Conservation (phyloP, 2,888 invertebrate genomes). For the Epinotia demarniana region DNA sequence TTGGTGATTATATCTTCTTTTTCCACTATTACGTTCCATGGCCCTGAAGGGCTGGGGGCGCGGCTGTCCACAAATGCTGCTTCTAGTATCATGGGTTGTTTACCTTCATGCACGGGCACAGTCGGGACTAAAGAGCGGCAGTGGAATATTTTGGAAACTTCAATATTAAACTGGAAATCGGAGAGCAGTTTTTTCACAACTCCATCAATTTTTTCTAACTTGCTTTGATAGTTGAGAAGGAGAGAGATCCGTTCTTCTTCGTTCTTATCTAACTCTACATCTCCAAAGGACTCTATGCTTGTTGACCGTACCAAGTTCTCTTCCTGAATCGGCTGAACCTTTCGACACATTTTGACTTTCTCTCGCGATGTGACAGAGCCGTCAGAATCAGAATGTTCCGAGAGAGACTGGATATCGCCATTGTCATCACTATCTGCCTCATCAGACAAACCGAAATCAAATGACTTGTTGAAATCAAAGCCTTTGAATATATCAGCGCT, state of each 20-base stretch:
- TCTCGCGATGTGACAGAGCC: slow-evolving; percentile 58
- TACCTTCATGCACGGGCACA: slow-evolving; percentile 56
- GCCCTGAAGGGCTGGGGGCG: slow-evolving; percentile 60
- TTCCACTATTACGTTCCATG: slow-evolving; percentile 73
- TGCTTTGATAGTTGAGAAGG: slow-evolving; percentile 67
- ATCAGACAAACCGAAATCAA: slow-evolving; percentile 66
- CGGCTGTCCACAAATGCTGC: slow-evolving; percentile 57
- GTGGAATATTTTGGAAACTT: slow-evolving; percentile 74
- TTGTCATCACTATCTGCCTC: slow-evolving; percentile 59
- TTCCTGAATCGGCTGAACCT: slow-evolving; percentile 49
- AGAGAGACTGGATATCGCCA: slow-evolving; percentile 67
- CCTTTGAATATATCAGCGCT: slow-evolving; percentile 66
- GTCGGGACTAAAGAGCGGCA: slow-evolving; percentile 61
- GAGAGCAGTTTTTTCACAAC: slow-evolving; percentile 67
- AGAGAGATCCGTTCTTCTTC: slow-evolving; percentile 68
- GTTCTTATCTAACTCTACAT: slow-evolving; percentile 71
- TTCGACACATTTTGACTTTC: slow-evolving; percentile 45
- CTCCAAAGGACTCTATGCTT: slow-evolving; percentile 73
- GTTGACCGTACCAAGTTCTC: slow-evolving; percentile 58
- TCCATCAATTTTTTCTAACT: slow-evolving; percentile 69
- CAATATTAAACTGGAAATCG: slow-evolving; percentile 77
- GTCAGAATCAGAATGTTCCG: slow-evolving; percentile 71
- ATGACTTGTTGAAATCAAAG: slow-evolving; percentile 72
- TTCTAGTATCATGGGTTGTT: slow-evolving; percentile 56
- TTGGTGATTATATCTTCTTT: slow-evolving; percentile 68